These are phyloP conservation scores for Hoplias malabaricus DNA, from an alignment of 2,113 vertebrate genomes.

Conservation along the genomic window DNA sequence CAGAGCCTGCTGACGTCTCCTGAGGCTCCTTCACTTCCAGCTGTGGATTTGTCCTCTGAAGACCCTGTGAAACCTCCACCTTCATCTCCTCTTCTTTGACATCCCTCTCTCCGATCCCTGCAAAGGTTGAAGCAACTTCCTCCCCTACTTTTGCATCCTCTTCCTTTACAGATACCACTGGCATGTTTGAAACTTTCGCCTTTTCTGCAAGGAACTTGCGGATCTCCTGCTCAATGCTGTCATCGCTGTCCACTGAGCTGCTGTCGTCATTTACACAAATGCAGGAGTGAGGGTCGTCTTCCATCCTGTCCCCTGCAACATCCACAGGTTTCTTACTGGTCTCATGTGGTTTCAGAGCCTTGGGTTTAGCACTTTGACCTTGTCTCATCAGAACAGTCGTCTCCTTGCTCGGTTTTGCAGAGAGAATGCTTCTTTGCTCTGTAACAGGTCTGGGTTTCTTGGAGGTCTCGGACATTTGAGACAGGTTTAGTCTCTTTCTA, in stretches of 20 bases:
- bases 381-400: constrained; percentile 31
- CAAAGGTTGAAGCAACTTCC: not conserved
- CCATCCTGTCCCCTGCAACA: not conserved
- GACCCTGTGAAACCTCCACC: not conserved
- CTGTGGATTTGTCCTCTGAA: not conserved
- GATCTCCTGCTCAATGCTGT: constrained; percentile 95
- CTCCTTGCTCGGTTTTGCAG: constrained; percentile 51
- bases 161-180: constrained; percentile 39
- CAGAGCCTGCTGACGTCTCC: not conserved
- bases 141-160: constrained; percentile 29
- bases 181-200: constrained; percentile 75
- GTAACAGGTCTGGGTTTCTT: constrained; percentile 50
- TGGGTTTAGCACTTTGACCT: constrained; percentile 44
- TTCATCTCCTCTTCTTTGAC: not conserved
- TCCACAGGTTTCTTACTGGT: too few species aligned
- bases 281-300: not conserved
- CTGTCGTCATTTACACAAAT: constrained; percentile 73
- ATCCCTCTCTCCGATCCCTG: constrained; percentile 28
- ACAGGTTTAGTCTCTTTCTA: constrained; percentile 71
- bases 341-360: too few species aligned
- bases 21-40: not conserved
- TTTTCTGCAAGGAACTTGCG: constrained; percentile 89
- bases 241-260: constrained; percentile 90
- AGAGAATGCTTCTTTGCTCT: constrained; percentile 50
- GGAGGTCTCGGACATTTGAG: constrained; percentile 58